These are phyloP conservation scores for Halictus ligatus DNA, from an alignment of 2,888 invertebrate genomes.

Conservation along the genomic window DNA sequence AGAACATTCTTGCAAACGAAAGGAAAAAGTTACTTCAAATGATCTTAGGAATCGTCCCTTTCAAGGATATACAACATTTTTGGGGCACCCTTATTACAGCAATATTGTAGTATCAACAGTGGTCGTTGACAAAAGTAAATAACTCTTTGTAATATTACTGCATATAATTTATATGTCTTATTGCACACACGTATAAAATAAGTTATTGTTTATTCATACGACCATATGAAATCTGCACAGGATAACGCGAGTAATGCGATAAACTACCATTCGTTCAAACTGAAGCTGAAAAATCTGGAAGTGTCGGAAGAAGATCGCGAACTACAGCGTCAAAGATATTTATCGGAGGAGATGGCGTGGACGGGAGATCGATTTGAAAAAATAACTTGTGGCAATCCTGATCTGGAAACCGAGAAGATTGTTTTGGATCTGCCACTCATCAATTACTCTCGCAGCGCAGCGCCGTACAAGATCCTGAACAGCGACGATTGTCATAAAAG, in stretches of 20 bases:
- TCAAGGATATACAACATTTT: too few species aligned
- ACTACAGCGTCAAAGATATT: conserved; percentile 64
- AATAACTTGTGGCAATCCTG: conserved; percentile 78
- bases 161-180: not conserved
- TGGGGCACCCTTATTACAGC: too few species aligned
- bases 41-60: too few species aligned
- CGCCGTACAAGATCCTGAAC: conserved; percentile 80
- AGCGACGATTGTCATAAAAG: conserved; percentile 86
- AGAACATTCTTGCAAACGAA: too few species aligned
- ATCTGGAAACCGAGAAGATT: conserved; percentile 82
- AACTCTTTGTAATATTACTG: too few species aligned
- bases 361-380: conserved; percentile 58
- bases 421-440: conserved; percentile 83
- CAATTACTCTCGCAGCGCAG: conserved; percentile 81
- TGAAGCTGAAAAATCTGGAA: conserved; percentile 66
- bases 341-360: conserved; percentile 62
- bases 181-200: not conserved
- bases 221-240: conserved; percentile 3
- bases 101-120: too few species aligned
- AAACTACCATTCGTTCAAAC: conserved; percentile 63
- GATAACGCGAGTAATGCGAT: conserved; percentile 29
- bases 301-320: conserved; percentile 68
- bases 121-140: too few species aligned
- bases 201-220: not conserved
- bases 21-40: too few species aligned